Evolutionary conservation across 2,888 invertebrate genomes (phyloP).

Genomic region (Acleris literana): DNA sequence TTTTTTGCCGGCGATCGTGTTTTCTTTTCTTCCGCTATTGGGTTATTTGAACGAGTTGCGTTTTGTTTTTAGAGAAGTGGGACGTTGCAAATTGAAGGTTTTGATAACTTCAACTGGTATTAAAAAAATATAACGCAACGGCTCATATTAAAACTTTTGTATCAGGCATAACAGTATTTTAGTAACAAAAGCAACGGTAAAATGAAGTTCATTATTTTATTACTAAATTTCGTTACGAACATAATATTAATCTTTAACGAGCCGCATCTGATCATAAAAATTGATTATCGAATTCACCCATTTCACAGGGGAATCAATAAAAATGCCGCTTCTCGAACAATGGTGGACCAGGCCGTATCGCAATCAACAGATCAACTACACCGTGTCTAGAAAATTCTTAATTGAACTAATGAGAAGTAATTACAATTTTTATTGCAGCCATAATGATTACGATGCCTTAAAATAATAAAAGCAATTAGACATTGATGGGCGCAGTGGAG

Average conservation of each 20-base stretch:
- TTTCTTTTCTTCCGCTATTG: slow-evolving; percentile 10
- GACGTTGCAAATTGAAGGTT: not conserved
- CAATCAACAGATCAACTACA: slow-evolving; percentile 79
- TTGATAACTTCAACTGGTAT: no score
- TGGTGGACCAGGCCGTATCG: slow-evolving; percentile 63
- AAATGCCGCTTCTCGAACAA: slow-evolving; percentile 67
- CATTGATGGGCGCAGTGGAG: slow-evolving; percentile 78
- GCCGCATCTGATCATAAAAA: slow-evolving; percentile 77
- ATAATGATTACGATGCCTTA: slow-evolving; percentile 84
- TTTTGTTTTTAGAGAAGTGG: not conserved
- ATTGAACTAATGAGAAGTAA: slow-evolving; percentile 84
- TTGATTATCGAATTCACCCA: slow-evolving; percentile 69
- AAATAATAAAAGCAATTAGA: slow-evolving; percentile 84
- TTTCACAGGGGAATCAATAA: slow-evolving; percentile 64
- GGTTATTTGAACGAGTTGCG: slow-evolving; percentile 8
- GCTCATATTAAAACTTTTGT: no score
- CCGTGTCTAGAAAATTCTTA: slow-evolving; percentile 83
- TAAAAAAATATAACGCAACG: no score
- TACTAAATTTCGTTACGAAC: slow-evolving; percentile 75
- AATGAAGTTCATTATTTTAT: slow-evolving; percentile 73
- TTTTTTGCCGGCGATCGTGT: slow-evolving; percentile 9
- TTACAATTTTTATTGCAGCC: slow-evolving; percentile 83
- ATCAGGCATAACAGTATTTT: not conserved
- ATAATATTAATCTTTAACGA: slow-evolving; percentile 76
- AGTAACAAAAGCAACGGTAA: slow-evolving; percentile 15